A percentile compares a stretch with the other conserved stretches of the same genome.
phyloP scores from a whole-genome alignment of 2,797 vertebrate genomes.

The Oophaga sylvatica region DNA sequence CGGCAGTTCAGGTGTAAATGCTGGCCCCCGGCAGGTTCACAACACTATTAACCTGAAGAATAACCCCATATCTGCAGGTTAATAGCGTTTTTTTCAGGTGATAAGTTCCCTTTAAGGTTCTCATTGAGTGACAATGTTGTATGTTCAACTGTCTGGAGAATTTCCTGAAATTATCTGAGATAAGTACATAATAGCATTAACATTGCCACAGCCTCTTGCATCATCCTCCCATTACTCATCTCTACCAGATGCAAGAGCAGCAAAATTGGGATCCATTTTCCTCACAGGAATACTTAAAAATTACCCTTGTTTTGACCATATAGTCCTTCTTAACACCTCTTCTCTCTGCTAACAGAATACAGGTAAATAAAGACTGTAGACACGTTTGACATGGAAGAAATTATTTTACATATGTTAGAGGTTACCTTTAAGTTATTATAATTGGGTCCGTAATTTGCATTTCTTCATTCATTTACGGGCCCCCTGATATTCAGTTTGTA shows the following conservation, averaged over 20 bases:
- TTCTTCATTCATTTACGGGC: too few species aligned
- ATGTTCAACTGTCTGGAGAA: background rate
- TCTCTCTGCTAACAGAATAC: background rate
- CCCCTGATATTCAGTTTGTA: too few species aligned
- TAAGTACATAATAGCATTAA: background rate
- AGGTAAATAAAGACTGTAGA: too few species aligned
- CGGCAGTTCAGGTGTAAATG: too few species aligned
- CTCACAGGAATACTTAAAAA: conserved; percentile 10
- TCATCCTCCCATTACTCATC: conserved; percentile 19
- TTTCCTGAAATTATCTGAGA: background rate
- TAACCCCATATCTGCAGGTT: too few species aligned
- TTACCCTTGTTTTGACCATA: background rate
- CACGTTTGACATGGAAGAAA: too few species aligned
- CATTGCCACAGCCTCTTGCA: conserved; percentile 28
- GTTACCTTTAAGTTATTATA: too few species aligned
- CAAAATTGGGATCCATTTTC: conserved; percentile 32
- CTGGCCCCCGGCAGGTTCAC: too few species aligned
- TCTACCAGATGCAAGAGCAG: conserved; percentile 21
- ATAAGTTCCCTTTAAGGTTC: background rate
- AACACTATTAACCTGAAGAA: too few species aligned
- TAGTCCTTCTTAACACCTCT: background rate
- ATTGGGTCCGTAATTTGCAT: too few species aligned
- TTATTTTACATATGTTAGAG: too few species aligned
- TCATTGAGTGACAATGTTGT: background rate
- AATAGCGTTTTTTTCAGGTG: too few species aligned